A percentile compares a stretch with the other conserved stretches of the same genome.
These are phyloP conservation scores for Nixonia krombeini DNA, from an alignment of 1,140 invertebrate species.

Conservation along the genomic window DNA sequence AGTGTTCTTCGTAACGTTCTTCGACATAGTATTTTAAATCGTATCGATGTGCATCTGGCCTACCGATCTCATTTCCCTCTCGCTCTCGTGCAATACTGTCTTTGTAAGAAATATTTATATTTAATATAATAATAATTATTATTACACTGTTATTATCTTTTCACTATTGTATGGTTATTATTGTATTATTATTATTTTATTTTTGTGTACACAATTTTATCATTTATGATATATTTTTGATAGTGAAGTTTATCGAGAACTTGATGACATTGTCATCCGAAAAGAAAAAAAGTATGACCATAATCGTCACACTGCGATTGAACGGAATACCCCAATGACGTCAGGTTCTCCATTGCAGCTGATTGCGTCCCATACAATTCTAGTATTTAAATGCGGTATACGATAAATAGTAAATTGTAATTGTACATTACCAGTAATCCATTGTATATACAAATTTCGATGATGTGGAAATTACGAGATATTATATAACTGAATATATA, in stretches of 20 bases:
- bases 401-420: constrained; percentile 27
- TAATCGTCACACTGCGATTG: not conserved
- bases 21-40: no score
- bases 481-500: constrained; percentile 28
- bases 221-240: not conserved
- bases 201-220: not conserved
- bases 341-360: constrained; percentile 1
- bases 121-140: constrained; percentile 2
- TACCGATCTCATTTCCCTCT: constrained; percentile 6
- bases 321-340: not conserved
- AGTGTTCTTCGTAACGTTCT: no score
- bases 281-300: constrained; percentile 3
- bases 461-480: constrained; percentile 37
- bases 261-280: constrained; percentile 1
- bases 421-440: constrained; percentile 17
- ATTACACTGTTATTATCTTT: not conserved
- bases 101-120: constrained; percentile 7
- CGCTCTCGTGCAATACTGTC: constrained; percentile 5
- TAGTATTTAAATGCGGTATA: constrained; percentile 11
- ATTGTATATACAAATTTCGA: constrained; percentile 48
- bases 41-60: not conserved
- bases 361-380: constrained; percentile 11
- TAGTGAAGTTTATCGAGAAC: not conserved
- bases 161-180: not conserved
- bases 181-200: not conserved